Conservation (phyloP, 2,888 invertebrate species). For the Plebejus argus region DNA sequence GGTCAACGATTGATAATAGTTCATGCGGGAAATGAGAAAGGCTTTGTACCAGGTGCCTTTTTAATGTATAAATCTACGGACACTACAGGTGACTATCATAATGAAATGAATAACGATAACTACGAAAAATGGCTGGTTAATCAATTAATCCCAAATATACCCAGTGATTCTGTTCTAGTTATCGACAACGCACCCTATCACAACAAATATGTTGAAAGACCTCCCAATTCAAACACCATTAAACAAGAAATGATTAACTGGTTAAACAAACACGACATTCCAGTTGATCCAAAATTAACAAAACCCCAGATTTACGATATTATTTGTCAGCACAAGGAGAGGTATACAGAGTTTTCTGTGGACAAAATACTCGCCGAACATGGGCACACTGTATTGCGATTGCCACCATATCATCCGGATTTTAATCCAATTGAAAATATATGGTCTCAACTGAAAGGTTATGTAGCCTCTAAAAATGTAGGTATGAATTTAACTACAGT, state of each 20-base stretch:
- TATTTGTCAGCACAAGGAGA: no score
- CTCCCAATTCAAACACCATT: not conserved
- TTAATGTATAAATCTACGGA: not conserved
- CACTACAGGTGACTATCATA: not conserved
- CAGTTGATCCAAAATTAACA: conserved; percentile 1
- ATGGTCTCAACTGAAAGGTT: conserved; percentile 37
- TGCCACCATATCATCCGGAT: conserved; percentile 29
- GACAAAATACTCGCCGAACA: no score
- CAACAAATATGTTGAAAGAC: no score
- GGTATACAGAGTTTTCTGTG: no score
- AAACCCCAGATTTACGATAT: not conserved
- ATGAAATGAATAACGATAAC: not conserved
- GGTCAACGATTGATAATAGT: not conserved
- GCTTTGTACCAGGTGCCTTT: not conserved
- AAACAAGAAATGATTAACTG: not conserved
- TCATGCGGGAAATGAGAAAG: not conserved
- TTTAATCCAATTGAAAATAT: conserved; percentile 37
- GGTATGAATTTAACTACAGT: no score
- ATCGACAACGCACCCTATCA: no score
- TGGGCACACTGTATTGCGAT: conserved; percentile 33
- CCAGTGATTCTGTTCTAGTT: no score
- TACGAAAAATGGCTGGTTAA: no score
- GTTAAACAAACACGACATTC: not conserved
- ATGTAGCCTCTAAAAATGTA: conserved; percentile 12
- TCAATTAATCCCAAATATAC: no score